These are phyloP conservation scores for Uropsilus gracilis DNA, from an alignment of 2,113 vertebrate genomes.

Conservation along the genomic window DNA sequence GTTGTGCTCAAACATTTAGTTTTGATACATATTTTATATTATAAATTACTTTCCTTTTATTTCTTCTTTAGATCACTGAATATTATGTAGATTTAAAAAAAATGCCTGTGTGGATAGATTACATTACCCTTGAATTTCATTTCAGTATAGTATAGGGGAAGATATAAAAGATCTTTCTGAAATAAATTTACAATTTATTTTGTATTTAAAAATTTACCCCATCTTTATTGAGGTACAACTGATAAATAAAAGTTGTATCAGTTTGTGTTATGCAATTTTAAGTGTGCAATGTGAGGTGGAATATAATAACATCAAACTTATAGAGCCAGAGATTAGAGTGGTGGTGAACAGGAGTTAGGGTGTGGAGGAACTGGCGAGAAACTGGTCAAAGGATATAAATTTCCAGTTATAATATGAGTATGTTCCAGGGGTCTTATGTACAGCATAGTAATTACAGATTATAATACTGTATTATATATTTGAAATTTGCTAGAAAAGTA, in stretches of 20 bases:
- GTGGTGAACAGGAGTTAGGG: neutral
- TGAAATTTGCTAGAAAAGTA: neutral
- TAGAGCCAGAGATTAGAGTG: neutral
- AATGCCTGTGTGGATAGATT: neutral
- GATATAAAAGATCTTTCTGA: slow-evolving; percentile 5
- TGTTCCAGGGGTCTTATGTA: neutral
- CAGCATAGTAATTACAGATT: neutral
- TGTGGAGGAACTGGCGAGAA: neutral
- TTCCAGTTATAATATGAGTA: neutral
- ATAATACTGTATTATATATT: neutral
- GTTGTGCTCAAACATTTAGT: neutral
- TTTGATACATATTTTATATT: slow-evolving; percentile 34
- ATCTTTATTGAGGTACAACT: neutral
- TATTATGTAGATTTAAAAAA: neutral
- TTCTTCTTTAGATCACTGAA: slow-evolving; percentile 5
- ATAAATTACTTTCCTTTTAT: slow-evolving; percentile 23
- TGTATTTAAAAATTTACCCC: neutral
- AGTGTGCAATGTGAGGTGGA: neutral
- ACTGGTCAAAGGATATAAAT: neutral
- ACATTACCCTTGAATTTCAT: slow-evolving; percentile 42
- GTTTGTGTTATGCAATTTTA: neutral
- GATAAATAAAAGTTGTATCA: neutral
- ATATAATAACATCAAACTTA: neutral
- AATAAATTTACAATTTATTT: neutral
- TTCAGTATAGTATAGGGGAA: neutral